Conservation (phyloP, 2,113 vertebrate species). For the Leucoraja erinaceus region DNA sequence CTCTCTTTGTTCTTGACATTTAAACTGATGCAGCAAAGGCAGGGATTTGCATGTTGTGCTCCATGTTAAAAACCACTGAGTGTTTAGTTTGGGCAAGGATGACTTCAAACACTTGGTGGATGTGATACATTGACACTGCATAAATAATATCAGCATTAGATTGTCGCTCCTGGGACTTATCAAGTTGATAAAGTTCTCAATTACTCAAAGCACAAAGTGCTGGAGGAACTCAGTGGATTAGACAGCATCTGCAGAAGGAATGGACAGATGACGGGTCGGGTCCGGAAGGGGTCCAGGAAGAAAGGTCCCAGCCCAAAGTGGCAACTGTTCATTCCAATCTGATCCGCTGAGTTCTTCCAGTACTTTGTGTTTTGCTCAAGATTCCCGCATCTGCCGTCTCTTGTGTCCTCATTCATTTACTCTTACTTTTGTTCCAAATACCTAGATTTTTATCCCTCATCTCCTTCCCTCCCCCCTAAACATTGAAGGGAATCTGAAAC, state of each 20-base stretch:
- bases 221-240: too few species aligned
- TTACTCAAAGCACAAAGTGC: too few species aligned
- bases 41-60: conserved; percentile 23
- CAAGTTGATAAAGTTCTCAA: background rate
- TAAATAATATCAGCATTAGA: background rate
- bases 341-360: too few species aligned
- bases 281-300: too few species aligned
- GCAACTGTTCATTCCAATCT: too few species aligned
- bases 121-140: background rate
- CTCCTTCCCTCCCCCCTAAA: background rate
- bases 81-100: background rate
- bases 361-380: too few species aligned
- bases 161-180: background rate
- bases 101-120: background rate
- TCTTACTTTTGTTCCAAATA: background rate
- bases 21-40: background rate
- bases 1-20: conserved; percentile 22
- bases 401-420: background rate
- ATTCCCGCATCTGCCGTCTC: too few species aligned
- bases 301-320: too few species aligned
- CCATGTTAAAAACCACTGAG: conserved; percentile 8
- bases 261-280: too few species aligned
- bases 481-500: background rate
- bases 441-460: background rate
- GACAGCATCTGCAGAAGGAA: too few species aligned